Evolutionary conservation across 2,888 invertebrate genomes (phyloP), one percentile per base, ranked within the genome.

Genomic region (Pecten maximus): DNA sequence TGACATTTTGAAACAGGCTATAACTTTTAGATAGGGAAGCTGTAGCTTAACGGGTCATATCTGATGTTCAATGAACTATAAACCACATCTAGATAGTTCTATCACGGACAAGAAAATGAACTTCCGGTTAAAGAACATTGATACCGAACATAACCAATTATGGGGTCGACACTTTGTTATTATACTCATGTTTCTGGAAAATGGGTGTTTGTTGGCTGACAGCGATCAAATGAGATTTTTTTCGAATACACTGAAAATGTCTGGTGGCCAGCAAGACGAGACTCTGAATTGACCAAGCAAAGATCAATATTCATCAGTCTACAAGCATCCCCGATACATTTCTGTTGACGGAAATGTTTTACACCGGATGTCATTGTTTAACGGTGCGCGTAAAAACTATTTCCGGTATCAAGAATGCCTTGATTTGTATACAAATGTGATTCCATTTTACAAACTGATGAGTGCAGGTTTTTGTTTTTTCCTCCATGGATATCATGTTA

Each of bases 181-280:
- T 60, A 60, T n/a, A 23, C n/a, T 60, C 60, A 23, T 60, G 60
- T 74, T 74, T 35, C 35, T 35, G 74, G 28, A 74, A 74, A 74
- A 74, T 74, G 35, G 35, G 74, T 28, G 28, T 28, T 54, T 74
- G 35, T 10, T 74, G 74, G 35, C 35, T 35, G 35, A 28, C 35
- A 74, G 74, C 28, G 28, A 74, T 74, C 74, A 74, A 60, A 60
- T 23, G 60, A 60, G 60, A 60, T 60, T 60, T 60, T n/a, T 60
- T n/a, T 23, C 28, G 74, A 74, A 35, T 10, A 35, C 8, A 35
- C 23, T 74, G 74, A 19, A 54, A 54, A 6, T 23, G 23, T 6
- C 19, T 54, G 23, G 54, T 54, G 54, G 19, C 6, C 54, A 54
- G 23, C n/a, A n/a, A n/a, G 54, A 19, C n/a, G n/a, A 19, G 50